phyloP scores from a whole-genome alignment of 2,113 vertebrate genomes.

The Ibidorhyncha struthersii region DNA sequence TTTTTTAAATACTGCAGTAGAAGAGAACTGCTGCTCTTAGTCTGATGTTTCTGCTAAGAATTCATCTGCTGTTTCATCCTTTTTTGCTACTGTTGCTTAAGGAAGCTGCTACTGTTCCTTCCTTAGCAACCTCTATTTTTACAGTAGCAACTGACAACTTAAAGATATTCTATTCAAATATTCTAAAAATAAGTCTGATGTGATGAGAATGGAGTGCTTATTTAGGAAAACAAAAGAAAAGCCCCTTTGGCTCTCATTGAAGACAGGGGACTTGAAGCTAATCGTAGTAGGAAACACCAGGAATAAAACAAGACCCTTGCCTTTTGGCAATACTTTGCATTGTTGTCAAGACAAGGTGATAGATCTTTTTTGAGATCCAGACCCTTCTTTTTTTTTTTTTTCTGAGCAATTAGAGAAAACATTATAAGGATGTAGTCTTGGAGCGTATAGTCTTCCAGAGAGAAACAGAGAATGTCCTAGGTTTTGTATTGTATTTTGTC shows the following conservation, averaged over 20 bases:
- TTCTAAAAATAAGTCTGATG: constrained; percentile 45
- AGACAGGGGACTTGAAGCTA: background rate
- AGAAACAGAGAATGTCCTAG: background rate
- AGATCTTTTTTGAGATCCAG: background rate
- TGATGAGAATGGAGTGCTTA: background rate
- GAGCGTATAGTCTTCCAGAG: background rate
- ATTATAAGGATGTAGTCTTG: background rate
- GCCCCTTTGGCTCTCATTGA: background rate
- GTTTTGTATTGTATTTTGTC: background rate
- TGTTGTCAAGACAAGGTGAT: background rate
- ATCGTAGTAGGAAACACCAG: background rate
- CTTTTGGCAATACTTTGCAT: background rate
- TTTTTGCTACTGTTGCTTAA: constrained; percentile 1
- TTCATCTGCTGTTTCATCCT: constrained; percentile 16
- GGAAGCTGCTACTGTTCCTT: constrained; percentile 30
- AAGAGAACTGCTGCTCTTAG: background rate
- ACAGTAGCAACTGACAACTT: background rate
- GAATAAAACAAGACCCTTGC: background rate
- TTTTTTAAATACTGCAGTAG: background rate
- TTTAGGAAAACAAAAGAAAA: constrained; percentile 24
- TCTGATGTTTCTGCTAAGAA: constrained; percentile 30
- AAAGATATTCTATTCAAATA: constrained; percentile 24
- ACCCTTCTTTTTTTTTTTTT: background rate
- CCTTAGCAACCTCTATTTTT: constrained; percentile 53
- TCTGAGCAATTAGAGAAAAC: background rate